Conservation (phyloP, 1,140 invertebrate species). For the Watersipora subatra region DNA sequence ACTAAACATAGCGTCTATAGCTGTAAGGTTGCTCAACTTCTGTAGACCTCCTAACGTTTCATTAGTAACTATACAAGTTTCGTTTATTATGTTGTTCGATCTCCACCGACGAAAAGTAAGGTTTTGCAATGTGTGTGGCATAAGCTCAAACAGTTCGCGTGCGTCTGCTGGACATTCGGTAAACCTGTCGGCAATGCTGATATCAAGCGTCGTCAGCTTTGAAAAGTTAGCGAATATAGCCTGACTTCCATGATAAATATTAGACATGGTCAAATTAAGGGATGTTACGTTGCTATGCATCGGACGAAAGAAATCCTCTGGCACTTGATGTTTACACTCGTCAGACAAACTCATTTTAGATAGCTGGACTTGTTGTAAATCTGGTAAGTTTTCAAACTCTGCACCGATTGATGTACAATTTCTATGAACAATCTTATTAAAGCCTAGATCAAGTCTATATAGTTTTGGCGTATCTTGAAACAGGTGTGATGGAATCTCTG, state of each 20-base stretch:
- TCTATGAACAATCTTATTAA: neutral
- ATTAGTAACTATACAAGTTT: neutral
- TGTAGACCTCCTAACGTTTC: neutral
- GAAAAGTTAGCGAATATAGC: neutral
- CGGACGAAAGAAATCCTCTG: neutral
- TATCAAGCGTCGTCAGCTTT: neutral
- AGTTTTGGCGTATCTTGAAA: neutral
- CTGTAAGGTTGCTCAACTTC: neutral
- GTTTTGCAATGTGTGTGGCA: neutral
- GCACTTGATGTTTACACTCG: neutral
- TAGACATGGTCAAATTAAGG: neutral
- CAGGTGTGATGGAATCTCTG: neutral
- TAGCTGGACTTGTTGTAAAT: neutral
- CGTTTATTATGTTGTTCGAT: neutral
- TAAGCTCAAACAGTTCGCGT: neutral
- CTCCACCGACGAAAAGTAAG: neutral
- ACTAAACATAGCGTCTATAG: neutral
- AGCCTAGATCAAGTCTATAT: neutral
- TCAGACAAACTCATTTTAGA: neutral
- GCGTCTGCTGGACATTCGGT: neutral
- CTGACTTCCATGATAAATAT: neutral
- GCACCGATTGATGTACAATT: neutral
- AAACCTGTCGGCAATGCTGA: neutral
- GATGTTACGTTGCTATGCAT: neutral
- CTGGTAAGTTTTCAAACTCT: neutral